These are phyloP conservation scores for Glomeris marginata DNA, from an alignment of 2,888 invertebrate species.

Conservation along the genomic window DNA sequence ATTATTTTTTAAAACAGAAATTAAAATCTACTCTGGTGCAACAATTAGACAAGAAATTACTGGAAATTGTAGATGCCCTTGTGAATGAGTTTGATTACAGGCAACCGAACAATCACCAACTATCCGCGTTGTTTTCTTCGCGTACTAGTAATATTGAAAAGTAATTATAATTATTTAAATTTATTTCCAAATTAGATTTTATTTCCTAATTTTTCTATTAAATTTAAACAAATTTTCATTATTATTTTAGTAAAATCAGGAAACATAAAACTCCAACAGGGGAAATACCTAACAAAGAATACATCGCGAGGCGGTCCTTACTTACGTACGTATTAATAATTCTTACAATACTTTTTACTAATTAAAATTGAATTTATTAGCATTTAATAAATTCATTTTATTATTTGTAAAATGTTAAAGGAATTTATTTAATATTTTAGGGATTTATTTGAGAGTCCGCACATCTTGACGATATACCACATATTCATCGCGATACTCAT, in stretches of 20 bases:
- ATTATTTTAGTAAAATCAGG: slow-evolving; percentile 18
- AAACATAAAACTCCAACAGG: slow-evolving; percentile 20
- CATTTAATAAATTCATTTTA: too few species aligned
- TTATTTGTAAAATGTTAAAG: not conserved
- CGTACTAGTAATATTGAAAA: not conserved
- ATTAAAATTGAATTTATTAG: too few species aligned
- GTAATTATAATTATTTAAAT: not conserved
- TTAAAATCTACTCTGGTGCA: not conserved
- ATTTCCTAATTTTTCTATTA: not conserved
- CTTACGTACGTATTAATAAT: slow-evolving; percentile 38
- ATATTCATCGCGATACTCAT: slow-evolving; percentile 64
- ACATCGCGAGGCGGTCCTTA: slow-evolving; percentile 57
- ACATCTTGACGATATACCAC: slow-evolving; percentile 70
- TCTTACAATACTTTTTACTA: not conserved
- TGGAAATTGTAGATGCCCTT: not conserved
- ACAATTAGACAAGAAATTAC: not conserved
- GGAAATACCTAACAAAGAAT: slow-evolving; percentile 43
- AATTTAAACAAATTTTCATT: not conserved
- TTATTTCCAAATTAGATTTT: not conserved
- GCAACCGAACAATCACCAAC: not conserved
- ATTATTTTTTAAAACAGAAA: not conserved
- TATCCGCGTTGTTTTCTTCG: not conserved
- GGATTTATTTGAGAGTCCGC: slow-evolving; percentile 56
- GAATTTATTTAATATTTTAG: slow-evolving; percentile 22
- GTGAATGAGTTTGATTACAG: not conserved